phyloP scores from a whole-genome alignment of 2,888 invertebrate genomes.

The Chymomyza amoena region DNA sequence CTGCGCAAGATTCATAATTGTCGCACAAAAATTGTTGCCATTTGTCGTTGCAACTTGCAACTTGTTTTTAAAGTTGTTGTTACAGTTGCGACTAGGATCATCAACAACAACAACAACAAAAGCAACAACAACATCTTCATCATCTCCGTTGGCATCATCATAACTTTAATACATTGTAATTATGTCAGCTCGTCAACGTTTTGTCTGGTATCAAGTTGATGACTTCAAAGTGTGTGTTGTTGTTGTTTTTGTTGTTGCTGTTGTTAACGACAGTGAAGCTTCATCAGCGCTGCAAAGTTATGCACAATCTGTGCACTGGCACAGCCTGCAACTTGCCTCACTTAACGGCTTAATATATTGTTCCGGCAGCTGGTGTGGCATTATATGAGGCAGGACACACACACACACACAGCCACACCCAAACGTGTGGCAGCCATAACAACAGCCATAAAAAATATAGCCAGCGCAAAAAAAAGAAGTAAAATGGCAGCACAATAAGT shows the following conservation, averaged over 20 bases:
- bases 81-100: constrained; percentile 11
- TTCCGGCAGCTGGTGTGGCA: constrained; percentile 59
- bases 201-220: constrained; percentile 10
- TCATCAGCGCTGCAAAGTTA: not conserved
- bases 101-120: constrained; percentile 16
- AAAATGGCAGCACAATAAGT: constrained; percentile 2
- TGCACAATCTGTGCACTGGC: constrained; percentile 53
- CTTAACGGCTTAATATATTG: constrained; percentile 72
- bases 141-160: constrained; percentile 29
- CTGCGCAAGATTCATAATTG: constrained; percentile 61
- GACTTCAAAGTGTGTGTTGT: not conserved
- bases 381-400: constrained; percentile 35
- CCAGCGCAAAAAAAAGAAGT: not conserved
- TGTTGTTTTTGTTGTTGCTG: not conserved
- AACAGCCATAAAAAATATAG: constrained; percentile 13
- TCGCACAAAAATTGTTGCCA: constrained; percentile 31
- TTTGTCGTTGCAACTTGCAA: constrained; percentile 9
- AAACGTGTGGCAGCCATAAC: constrained; percentile 14
- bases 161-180: constrained; percentile 69
- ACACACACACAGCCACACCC: constrained; percentile 14
- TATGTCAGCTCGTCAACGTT: constrained; percentile 53
- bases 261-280: not conserved
- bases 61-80: constrained; percentile 16
- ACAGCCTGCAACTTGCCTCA: constrained; percentile 47
- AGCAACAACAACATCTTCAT: constrained; percentile 5